These are phyloP conservation scores for Echiichthys vipera DNA, from an alignment of 2,797 vertebrate species.

Conservation along the genomic window DNA sequence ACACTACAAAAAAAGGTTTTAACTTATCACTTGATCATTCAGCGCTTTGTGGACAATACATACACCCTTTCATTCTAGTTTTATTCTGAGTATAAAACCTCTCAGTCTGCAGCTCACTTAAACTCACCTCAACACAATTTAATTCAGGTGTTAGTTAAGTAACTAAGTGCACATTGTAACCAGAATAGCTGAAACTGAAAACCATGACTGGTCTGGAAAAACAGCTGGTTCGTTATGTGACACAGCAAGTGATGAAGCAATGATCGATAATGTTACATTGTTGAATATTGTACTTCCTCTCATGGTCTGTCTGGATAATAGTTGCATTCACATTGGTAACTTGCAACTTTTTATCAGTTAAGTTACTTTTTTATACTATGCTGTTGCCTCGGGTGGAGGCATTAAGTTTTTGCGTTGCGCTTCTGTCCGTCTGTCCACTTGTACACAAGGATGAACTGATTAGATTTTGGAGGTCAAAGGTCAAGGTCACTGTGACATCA, in stretches of 20 bases:
- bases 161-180: neutral
- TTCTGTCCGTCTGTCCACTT: no score
- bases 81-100: neutral
- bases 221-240: neutral
- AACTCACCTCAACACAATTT: neutral
- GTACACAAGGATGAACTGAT: no score
- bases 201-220: slow-evolving; percentile 23
- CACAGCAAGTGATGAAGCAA: neutral
- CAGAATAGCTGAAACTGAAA: neutral
- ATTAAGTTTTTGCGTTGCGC: no score
- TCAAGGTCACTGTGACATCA: no score
- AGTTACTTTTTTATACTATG: no score
- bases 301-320: neutral
- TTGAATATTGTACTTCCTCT: neutral
- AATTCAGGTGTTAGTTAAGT: neutral
- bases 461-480: no score
- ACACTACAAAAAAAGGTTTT: neutral
- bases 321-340: neutral
- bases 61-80: neutral
- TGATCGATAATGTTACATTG: neutral
- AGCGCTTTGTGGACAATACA: neutral
- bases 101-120: neutral
- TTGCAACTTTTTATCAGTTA: neutral
- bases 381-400: no score
- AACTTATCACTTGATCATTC: neutral